Evolutionary conservation across 2,113 vertebrate species (phyloP).

Genomic region (Ciconia boyciana): DNA sequence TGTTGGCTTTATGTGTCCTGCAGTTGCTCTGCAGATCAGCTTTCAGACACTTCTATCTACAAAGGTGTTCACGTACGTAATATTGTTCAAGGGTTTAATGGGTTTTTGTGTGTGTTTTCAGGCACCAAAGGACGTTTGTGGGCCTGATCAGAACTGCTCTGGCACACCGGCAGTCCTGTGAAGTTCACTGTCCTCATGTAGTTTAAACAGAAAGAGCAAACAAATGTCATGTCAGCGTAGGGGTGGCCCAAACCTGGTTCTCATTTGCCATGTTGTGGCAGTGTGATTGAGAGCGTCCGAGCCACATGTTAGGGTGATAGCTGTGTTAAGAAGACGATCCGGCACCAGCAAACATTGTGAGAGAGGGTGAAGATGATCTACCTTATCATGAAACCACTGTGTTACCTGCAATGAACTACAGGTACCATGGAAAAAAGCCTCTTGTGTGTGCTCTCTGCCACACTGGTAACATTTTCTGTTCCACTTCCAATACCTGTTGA

Average conservation of each 20-base stretch:
- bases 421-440: background rate
- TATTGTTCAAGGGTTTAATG: background rate
- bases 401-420: background rate
- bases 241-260: background rate
- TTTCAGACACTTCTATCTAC: background rate
- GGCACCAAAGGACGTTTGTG: background rate
- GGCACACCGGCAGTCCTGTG: background rate
- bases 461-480: background rate
- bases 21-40: background rate
- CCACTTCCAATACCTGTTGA: background rate
- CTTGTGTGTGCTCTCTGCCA: background rate
- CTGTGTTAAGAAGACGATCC: background rate
- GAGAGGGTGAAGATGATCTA: background rate
- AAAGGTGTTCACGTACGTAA: background rate
- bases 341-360: background rate
- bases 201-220: conserved; percentile 20
- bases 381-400: background rate
- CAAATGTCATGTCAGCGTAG: background rate
- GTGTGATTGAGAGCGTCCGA: background rate
- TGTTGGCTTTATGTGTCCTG: background rate
- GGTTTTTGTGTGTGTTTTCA: background rate
- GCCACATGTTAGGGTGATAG: background rate
- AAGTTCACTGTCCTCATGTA: background rate
- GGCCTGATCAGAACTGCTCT: background rate
- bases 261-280: background rate